phyloP scores from a whole-genome alignment of 2,888 invertebrate species.

The Amorpha juglandis region DNA sequence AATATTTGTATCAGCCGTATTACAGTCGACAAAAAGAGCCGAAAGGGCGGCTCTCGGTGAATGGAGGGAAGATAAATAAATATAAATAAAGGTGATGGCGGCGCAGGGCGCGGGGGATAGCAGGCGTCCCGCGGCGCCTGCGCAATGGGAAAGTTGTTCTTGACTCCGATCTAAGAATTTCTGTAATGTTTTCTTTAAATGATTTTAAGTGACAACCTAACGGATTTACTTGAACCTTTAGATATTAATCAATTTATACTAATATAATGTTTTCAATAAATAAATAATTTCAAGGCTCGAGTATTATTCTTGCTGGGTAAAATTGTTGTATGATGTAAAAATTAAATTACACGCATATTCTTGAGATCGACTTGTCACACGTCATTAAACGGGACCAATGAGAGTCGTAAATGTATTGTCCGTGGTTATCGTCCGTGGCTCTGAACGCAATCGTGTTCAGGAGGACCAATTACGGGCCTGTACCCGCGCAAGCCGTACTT shows the following conservation, averaged over 20 bases:
- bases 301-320: not conserved
- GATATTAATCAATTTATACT: not conserved
- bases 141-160: conserved; percentile 32
- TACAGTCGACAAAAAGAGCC: conserved; percentile 80
- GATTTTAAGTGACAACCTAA: not conserved
- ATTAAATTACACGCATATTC: conserved; percentile 76
- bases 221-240: not conserved
- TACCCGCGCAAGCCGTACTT: conserved; percentile 71
- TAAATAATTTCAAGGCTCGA: not conserved
- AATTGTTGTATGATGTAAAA: conserved; percentile 63
- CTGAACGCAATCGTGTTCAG: conserved; percentile 65
- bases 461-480: conserved; percentile 78
- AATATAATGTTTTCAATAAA: not conserved
- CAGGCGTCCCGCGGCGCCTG: conserved; percentile 67
- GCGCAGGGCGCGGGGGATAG: conserved; percentile 52
- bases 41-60: conserved; percentile 82
- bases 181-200: conserved; percentile 11
- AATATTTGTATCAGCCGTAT: conserved; percentile 82
- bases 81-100: conserved; percentile 81
- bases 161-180: conserved; percentile 18
- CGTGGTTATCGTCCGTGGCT: conserved; percentile 56
- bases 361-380: conserved; percentile 71
- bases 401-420: conserved; percentile 76
- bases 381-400: conserved; percentile 80
- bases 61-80: conserved; percentile 85